These are phyloP conservation scores for Copsychus sechellarum DNA, from an alignment of 2,113 vertebrate genomes.

Conservation along the genomic window DNA sequence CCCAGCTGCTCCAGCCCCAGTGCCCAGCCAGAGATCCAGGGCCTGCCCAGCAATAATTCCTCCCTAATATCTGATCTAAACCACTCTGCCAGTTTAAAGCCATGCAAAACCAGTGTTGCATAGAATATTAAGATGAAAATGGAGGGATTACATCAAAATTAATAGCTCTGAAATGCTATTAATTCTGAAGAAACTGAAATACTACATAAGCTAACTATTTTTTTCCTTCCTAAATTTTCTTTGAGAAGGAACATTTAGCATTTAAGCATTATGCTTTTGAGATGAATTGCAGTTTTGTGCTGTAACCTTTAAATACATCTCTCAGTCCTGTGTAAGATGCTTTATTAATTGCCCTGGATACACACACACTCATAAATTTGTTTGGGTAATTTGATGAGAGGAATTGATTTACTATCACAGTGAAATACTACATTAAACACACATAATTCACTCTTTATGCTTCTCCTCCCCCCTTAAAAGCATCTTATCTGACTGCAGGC, in stretches of 20 bases:
- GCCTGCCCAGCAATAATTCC: neutral
- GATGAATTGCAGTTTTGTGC: neutral
- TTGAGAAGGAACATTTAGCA: neutral
- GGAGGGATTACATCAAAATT: neutral
- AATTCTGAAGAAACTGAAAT: neutral
- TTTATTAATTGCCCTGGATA: conserved; percentile 20
- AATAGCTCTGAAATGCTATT: neutral
- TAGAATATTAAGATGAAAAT: neutral
- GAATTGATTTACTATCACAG: conserved; percentile 20
- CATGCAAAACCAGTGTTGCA: neutral
- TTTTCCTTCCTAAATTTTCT: neutral
- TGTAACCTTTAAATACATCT: neutral
- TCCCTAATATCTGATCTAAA: rapidly evolving
- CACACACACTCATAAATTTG: neutral
- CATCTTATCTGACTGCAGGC: neutral
- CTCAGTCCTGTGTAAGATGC: neutral
- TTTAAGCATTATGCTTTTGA: neutral
- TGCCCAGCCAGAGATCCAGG: neutral
- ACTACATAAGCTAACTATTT: neutral
- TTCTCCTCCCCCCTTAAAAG: neutral
- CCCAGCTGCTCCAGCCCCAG: neutral
- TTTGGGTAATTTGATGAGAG: neutral
- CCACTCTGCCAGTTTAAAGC: neutral
- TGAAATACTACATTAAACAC: conserved; percentile 14
- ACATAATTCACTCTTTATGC: neutral